phyloP scores from a whole-genome alignment of 2,113 vertebrate species.

The Macrotus californicus region DNA sequence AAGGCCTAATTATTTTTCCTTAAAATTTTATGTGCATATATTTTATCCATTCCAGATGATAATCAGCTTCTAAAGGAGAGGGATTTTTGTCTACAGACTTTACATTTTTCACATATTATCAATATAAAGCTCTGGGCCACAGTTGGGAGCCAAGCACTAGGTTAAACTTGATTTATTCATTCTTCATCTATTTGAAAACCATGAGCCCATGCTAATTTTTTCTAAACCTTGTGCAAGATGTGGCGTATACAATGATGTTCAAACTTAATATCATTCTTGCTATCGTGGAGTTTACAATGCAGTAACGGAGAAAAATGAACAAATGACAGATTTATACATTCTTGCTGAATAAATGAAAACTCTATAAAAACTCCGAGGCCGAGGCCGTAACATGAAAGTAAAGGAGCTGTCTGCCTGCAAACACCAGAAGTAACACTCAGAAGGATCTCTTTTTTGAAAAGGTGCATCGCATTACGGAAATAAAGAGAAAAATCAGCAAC shows the following conservation, averaged over 20 bases:
- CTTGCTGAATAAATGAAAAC: background rate
- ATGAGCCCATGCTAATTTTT: background rate
- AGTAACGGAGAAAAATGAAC: background rate
- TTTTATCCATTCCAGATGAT: background rate
- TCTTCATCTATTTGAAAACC: background rate
- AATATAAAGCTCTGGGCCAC: background rate
- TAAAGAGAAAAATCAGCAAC: constrained; percentile 38
- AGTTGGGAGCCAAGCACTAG: background rate
- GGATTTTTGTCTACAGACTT: background rate
- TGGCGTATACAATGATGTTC: too few species aligned
- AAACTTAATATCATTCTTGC: background rate
- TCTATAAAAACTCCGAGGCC: background rate
- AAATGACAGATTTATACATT: background rate
- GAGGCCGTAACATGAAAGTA: constrained; percentile 3
- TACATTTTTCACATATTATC: background rate
- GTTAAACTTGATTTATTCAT: background rate
- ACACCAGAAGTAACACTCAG: constrained; percentile 13
- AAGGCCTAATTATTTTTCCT: background rate
- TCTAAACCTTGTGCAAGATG: background rate
- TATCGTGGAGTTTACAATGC: background rate
- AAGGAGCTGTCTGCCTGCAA: background rate
- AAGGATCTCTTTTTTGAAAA: constrained; percentile 15
- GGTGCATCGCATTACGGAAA: constrained; percentile 50
- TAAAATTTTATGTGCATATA: background rate
- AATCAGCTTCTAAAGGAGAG: background rate